Base-by-base conservation (phyloP, 2,113 vertebrate species). In the Saccopteryx leptura region DNA sequence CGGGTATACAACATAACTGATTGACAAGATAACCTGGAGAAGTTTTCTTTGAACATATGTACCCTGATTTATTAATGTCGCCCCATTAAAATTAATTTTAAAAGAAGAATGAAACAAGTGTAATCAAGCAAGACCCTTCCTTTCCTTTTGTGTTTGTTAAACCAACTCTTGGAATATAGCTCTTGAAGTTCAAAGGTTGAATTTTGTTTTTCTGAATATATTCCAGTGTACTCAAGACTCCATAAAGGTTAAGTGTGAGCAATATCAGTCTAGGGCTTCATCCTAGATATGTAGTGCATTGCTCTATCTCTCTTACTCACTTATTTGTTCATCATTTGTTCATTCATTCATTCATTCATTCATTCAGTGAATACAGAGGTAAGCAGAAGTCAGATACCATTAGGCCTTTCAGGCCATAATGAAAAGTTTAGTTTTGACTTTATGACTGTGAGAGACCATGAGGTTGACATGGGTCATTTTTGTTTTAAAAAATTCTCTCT, bases 71-170 rank as follows among this genome's bases (percentile, higher is more conserved):
- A 39, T 39, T 39, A 39, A 39, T 39, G 39, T 39, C 39, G 3
- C 39, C 39, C 39, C 39, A 39, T 39, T 39, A 39, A 39, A 39
- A 39, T 39, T 39, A 39, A 39, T 39, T 39, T 39, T 39, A 3
- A 88, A 89, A 61, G 66, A 23, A 86, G 46, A 92, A 90, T 89
- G 56, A 87, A 63, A 54, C 33, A 81, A 54, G 10, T 31, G 61
- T 78, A 85, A 56, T 54, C 15, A 92, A 87, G 28, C 12, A 82
- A 94, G n/a, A 71, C 17, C 10, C 9, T 90, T 87, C 10, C 54
- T 65, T 91, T 91, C 18, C 23, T 85, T 85, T n/a, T 15, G 21
- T 91, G 24, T 86, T 82, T 93, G 74, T 79, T 74, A 95, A 95
- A 86, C 21, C 1, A 76, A 5, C 50, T 93, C 56, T n/a, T 93